Percentiles rank a stretch among this genome's conserved stretches.
These are phyloP conservation scores for Diabrotica undecimpunctata DNA, from an alignment of 1,140 invertebrate species.

Conservation along the genomic window DNA sequence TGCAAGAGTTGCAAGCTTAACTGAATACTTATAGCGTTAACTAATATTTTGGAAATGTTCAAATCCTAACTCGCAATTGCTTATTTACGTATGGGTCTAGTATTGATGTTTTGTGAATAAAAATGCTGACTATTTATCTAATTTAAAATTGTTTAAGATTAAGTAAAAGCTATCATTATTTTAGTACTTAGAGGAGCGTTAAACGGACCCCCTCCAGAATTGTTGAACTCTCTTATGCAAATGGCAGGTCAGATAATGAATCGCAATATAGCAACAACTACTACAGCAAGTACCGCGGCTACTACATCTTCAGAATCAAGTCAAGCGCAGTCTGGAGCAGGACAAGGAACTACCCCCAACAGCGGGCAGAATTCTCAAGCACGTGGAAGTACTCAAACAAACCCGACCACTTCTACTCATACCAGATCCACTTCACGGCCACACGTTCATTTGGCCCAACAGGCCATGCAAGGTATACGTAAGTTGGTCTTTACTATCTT, in stretches of 20 bases:
- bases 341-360: conserved; percentile 20
- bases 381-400: conserved; percentile 54
- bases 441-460: conserved; percentile 55
- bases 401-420: conserved; percentile 64
- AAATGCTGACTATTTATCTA: too few relatives aligned
- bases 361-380: conserved; percentile 51
- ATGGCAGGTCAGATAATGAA: conserved; percentile 39
- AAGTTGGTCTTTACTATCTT: neutral
- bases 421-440: conserved; percentile 61
- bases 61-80: too few relatives aligned
- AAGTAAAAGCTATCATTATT: too few relatives aligned
- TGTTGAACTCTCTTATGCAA: conserved; percentile 61
- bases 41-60: too few relatives aligned
- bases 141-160: too few relatives aligned
- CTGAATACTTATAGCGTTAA: too few relatives aligned
- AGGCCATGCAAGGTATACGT: conserved; percentile 41
- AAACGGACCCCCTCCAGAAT: conserved; percentile 48
- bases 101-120: too few relatives aligned
- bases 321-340: conserved; percentile 21
- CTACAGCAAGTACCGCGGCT: conserved; percentile 15
- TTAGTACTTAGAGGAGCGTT: conserved; percentile 45
- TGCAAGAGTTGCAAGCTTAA: too few relatives aligned
- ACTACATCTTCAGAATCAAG: conserved; percentile 18
- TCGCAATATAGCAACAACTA: conserved; percentile 15
- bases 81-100: too few relatives aligned